phyloP scores from a whole-genome alignment of 2,797 vertebrate species.

The Anguilla marmorata region DNA sequence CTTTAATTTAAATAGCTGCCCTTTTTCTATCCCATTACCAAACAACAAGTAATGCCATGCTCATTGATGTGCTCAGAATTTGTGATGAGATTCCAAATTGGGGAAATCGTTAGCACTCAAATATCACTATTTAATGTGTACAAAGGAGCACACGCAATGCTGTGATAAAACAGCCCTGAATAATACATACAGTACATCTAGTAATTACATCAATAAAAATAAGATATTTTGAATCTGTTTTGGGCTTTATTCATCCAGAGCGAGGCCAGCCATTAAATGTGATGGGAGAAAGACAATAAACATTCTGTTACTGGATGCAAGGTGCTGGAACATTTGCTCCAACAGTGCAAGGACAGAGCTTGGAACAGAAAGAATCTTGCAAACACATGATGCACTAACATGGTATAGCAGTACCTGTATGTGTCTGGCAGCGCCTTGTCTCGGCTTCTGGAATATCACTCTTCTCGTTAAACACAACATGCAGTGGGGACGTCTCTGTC shows the following conservation, averaged over 20 bases:
- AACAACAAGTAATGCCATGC: neutral
- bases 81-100: neutral
- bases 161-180: neutral
- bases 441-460: neutral
- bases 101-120: neutral
- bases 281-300: neutral
- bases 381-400: neutral
- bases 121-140: neutral
- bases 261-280: neutral
- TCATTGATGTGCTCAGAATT: neutral
- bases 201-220: neutral
- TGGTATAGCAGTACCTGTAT: neutral
- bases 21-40: neutral
- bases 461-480: constrained; percentile 48
- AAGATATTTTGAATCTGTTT: neutral
- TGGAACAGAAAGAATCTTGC: neutral
- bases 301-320: neutral
- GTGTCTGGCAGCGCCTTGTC: neutral
- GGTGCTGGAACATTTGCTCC: neutral
- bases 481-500: constrained; percentile 34
- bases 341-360: neutral
- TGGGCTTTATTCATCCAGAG: neutral
- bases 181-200: neutral
- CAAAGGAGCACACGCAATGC: neutral
- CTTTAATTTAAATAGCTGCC: neutral